A percentile compares a stretch with the other conserved stretches of the same genome.
These are phyloP conservation scores for Drosophila neonasuta DNA, from an alignment of 2,888 invertebrate genomes.

Conservation along the genomic window DNA sequence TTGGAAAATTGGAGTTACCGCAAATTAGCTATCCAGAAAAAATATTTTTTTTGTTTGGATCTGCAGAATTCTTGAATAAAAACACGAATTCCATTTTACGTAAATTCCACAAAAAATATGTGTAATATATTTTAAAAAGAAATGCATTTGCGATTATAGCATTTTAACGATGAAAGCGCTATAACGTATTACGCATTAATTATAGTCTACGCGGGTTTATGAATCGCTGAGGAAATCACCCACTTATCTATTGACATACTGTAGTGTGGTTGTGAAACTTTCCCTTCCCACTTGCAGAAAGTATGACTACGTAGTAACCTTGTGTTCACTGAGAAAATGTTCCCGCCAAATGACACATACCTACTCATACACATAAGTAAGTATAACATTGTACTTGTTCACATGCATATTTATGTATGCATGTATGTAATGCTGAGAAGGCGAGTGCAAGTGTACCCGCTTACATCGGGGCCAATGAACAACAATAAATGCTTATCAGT, in stretches of 20 bases:
- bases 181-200: neutral
- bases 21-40: neutral
- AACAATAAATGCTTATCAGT: constrained; percentile 55
- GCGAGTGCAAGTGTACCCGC: constrained; percentile 64
- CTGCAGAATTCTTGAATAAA: neutral
- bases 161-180: neutral
- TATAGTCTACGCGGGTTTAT: neutral
- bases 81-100: neutral
- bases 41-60: no score
- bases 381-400: neutral
- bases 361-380: neutral
- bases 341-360: constrained; percentile 3
- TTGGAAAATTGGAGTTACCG: constrained; percentile 2
- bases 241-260: neutral
- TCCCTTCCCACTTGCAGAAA: neutral
- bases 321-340: neutral
- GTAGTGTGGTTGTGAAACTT: neutral
- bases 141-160: neutral
- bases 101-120: constrained; percentile 1
- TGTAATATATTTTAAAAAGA: neutral
- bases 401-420: constrained; percentile 2
- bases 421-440: constrained; percentile 12
- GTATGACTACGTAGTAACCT: neutral
- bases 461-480: constrained; percentile 53
- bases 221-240: constrained; percentile 3